Evolutionary conservation across 2,113 vertebrate species (phyloP).

Genomic region (Microtus oregoni): DNA sequence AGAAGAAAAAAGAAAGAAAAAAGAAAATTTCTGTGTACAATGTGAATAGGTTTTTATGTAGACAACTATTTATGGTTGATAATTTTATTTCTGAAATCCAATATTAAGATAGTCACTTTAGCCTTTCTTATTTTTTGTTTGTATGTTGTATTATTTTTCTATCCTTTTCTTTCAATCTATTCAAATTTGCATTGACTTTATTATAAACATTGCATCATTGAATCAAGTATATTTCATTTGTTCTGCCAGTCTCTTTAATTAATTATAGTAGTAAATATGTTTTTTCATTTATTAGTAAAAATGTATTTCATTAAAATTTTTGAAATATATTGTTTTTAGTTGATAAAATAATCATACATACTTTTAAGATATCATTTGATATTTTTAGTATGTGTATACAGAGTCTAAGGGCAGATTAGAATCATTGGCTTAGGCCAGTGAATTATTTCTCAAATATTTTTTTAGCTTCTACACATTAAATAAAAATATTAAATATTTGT

Average conservation of each 20-base stretch:
- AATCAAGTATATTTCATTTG: background rate
- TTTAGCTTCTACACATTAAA: background rate
- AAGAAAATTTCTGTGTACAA: background rate
- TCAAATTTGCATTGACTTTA: slow-evolving; percentile 11
- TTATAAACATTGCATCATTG: background rate
- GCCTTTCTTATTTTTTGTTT: background rate
- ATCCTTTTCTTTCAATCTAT: slow-evolving; percentile 12
- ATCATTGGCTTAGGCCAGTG: no score
- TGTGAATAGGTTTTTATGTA: background rate
- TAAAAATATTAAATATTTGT: background rate
- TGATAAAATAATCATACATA: background rate
- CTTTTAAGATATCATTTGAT: background rate
- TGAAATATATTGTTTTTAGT: background rate
- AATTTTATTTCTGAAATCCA: slow-evolving; percentile 48
- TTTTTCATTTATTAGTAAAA: background rate
- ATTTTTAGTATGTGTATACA: background rate
- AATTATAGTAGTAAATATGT: background rate
- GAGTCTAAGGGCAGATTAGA: background rate
- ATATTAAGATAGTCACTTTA: background rate
- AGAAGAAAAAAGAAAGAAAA: background rate
- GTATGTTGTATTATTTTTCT: background rate
- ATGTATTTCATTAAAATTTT: background rate
- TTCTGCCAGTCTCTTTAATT: background rate
- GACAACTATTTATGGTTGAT: background rate
- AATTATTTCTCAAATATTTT: background rate